Evolutionary conservation across 2,797 vertebrate species (phyloP).

Genomic region (Enteromius thamalakanensis): DNA sequence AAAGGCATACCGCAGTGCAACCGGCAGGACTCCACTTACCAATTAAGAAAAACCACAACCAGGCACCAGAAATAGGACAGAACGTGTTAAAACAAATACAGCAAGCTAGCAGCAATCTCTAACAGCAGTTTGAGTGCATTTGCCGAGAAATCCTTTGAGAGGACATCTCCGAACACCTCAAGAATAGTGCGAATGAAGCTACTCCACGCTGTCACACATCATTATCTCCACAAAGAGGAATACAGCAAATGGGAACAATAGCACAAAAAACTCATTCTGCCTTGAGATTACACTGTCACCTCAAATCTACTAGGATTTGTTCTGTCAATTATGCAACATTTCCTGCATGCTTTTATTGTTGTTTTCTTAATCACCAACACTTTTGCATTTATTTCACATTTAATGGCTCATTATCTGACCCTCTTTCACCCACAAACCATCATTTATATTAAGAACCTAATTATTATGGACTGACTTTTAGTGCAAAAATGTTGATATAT

Average conservation of each 20-base stretch:
- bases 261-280: slow-evolving; percentile 40
- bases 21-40: slow-evolving; percentile 10
- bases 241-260: slow-evolving; percentile 43
- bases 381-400: neutral
- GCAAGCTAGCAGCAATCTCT: slow-evolving; percentile 7
- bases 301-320: slow-evolving; percentile 19
- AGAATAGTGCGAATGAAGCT: slow-evolving; percentile 32
- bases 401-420: slow-evolving; percentile 22
- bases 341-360: neutral
- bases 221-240: slow-evolving; percentile 47
- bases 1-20: slow-evolving; percentile 8
- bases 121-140: neutral
- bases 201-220: slow-evolving; percentile 40
- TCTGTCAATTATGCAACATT: slow-evolving; percentile 30
- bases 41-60: neutral
- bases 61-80: neutral
- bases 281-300: slow-evolving; percentile 36
- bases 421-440: neutral
- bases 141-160: slow-evolving; percentile 14
- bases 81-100: slow-evolving; percentile 8
- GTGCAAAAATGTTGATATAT: neutral
- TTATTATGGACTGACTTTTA: neutral
- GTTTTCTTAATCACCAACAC: slow-evolving; percentile 4
- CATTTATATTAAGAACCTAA: slow-evolving; percentile 19
- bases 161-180: slow-evolving; percentile 35